A percentile compares a stretch with the other conserved stretches of the same genome.
Evolutionary conservation across 2,797 vertebrate genomes (phyloP).

Genomic region (Coreius guichenoti): DNA sequence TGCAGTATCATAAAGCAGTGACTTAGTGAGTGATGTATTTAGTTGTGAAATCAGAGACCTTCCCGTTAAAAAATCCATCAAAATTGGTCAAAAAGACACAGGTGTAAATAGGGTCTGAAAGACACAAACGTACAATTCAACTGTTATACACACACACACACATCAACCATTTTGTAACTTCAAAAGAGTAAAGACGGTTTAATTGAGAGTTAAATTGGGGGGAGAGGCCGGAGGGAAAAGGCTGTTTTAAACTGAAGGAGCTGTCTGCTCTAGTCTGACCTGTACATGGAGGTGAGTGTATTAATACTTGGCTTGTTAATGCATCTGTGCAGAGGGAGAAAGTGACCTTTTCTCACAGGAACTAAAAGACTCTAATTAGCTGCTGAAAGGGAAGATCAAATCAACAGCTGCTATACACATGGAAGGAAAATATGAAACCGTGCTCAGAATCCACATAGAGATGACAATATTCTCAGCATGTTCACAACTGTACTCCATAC

Average conservation of each 20-base stretch:
- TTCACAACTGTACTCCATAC: not conserved
- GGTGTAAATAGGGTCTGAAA: slow-evolving; percentile 4
- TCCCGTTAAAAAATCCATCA: not conserved
- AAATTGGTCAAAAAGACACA: not conserved
- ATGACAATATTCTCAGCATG: not conserved
- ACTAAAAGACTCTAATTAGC: slow-evolving; percentile 63
- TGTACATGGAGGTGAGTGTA: slow-evolving; percentile 49
- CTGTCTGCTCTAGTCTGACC: slow-evolving; percentile 35
- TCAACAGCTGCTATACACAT: slow-evolving; percentile 49
- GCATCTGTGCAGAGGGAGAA: slow-evolving; percentile 45
- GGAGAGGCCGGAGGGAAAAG: slow-evolving; percentile 50
- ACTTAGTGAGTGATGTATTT: not conserved
- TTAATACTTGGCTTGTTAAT: slow-evolving; percentile 60
- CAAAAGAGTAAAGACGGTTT: slow-evolving; percentile 35
- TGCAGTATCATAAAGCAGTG: not conserved
- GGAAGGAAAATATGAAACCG: slow-evolving; percentile 25
- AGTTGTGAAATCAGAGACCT: slow-evolving; percentile 8
- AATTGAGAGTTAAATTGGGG: slow-evolving; percentile 57
- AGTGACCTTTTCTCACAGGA: slow-evolving; percentile 61
- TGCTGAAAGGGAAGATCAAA: slow-evolving; percentile 48
- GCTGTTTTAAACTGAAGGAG: slow-evolving; percentile 31
- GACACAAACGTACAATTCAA: not conserved
- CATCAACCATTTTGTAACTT: slow-evolving; percentile 27
- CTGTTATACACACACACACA: not conserved
- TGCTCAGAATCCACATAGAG: slow-evolving; percentile 24